phyloP scores from a whole-genome alignment of 1,140 invertebrate genomes.

The Chironomus tepperi region DNA sequence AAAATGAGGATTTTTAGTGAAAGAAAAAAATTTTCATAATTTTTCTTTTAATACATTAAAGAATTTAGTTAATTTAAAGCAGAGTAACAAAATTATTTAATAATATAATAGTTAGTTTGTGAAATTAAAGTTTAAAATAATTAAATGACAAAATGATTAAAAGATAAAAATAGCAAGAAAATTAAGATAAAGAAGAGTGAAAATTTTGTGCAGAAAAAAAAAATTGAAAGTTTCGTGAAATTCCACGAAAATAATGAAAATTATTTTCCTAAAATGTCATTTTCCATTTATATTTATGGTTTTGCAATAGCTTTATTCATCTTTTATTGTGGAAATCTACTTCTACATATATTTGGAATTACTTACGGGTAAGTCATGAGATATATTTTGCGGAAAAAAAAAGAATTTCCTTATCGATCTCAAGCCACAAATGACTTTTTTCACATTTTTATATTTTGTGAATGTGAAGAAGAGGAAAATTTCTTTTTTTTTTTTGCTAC shows the following conservation, averaged over 20 bases:
- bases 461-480: neutral
- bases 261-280: conserved; percentile 22
- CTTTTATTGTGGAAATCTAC: conserved; percentile 60
- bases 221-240: conserved; percentile 1
- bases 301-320: conserved; percentile 60
- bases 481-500: neutral
- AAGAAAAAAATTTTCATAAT: no score
- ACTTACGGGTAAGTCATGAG: conserved; percentile 44
- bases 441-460: neutral
- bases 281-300: conserved; percentile 40
- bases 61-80: no score
- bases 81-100: no score
- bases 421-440: neutral
- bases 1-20: no score
- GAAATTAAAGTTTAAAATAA: no score
- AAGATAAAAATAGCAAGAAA: neutral
- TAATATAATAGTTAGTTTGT: no score
- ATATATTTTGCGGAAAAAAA: neutral
- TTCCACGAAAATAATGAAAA: conserved; percentile 10
- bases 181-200: neutral
- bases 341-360: conserved; percentile 55
- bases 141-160: neutral
- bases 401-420: conserved; percentile 5
- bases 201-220: neutral
- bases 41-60: no score